Conservation (phyloP, 64 coral and sea anemone genomes). For the Catalaphyllia jardinei region DNA sequence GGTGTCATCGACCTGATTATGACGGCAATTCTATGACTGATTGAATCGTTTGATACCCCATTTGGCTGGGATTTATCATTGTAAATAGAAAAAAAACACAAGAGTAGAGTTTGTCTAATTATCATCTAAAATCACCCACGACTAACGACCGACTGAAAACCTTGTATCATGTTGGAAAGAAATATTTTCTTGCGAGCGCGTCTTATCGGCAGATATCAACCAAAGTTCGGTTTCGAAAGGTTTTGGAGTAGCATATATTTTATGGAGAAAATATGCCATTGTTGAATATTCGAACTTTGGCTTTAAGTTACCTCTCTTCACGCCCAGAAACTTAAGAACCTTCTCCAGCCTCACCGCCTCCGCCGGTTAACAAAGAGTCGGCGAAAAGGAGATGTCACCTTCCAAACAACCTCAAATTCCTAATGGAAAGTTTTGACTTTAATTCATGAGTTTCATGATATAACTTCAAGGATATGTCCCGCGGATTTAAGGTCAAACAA, state of each 20-base stretch:
- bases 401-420: background rate
- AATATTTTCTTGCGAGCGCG: background rate
- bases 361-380: background rate
- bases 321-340: conserved; percentile 28
- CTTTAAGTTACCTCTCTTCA: background rate
- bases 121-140: background rate
- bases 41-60: background rate
- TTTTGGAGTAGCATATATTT: background rate
- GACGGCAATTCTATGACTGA: too few relatives aligned
- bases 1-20: too few relatives aligned
- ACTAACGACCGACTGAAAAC: background rate
- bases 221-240: background rate
- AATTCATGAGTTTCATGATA: background rate
- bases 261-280: background rate
- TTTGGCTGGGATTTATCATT: conserved; percentile 22
- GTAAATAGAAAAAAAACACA: conserved; percentile 1
- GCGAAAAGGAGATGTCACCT: conserved; percentile 39
- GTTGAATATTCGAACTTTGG: background rate
- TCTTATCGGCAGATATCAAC: background rate
- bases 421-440: background rate
- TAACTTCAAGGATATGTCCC: background rate
- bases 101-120: background rate
- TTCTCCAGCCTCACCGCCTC: background rate
- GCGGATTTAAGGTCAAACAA: conserved; percentile 6
- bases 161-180: background rate